phyloP scores from a whole-genome alignment of 2,797 vertebrate species.

The Chanos chanos region DNA sequence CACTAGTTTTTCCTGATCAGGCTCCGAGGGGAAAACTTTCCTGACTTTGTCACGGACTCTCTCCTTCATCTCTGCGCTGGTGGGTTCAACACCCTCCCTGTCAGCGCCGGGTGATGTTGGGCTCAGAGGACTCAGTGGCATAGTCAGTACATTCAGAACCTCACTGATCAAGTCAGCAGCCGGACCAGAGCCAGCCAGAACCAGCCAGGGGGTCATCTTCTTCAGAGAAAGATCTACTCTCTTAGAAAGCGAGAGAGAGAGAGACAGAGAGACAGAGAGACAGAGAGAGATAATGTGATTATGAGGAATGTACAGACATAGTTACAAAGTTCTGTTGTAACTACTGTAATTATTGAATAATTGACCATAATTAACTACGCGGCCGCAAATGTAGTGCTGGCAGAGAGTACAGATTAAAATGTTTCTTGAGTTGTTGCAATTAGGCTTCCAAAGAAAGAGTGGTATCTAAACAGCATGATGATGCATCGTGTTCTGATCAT shows the following conservation, averaged over 20 bases:
- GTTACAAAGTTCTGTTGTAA: too few species aligned
- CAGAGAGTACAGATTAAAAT: too few species aligned
- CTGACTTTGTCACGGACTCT: slow-evolving; percentile 56
- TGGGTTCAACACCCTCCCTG: slow-evolving; percentile 25
- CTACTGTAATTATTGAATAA: too few species aligned
- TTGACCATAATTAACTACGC: too few species aligned
- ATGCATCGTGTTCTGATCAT: too few species aligned
- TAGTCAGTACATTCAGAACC: slow-evolving; percentile 55
- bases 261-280: neutral
- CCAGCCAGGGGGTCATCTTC: slow-evolving; percentile 75
- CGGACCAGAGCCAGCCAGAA: slow-evolving; percentile 77
- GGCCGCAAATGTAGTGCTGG: too few species aligned
- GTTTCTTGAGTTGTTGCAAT: too few species aligned
- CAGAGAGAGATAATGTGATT: too few species aligned
- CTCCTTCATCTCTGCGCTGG: slow-evolving; percentile 46
- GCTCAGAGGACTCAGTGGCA: slow-evolving; percentile 23
- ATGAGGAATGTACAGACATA: too few species aligned
- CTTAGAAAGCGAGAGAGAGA: slow-evolving; percentile 49
- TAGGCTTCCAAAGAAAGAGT: too few species aligned
- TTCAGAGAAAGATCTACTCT: slow-evolving; percentile 73
- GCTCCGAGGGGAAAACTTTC: slow-evolving; percentile 57
- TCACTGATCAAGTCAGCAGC: slow-evolving; percentile 78
- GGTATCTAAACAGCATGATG: too few species aligned
- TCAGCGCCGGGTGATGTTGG: slow-evolving; percentile 29
- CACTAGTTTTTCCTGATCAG: slow-evolving; percentile 60